Evolutionary conservation across 1,140 invertebrate species (phyloP).

Genomic region (Dufourea novaeangliae): DNA sequence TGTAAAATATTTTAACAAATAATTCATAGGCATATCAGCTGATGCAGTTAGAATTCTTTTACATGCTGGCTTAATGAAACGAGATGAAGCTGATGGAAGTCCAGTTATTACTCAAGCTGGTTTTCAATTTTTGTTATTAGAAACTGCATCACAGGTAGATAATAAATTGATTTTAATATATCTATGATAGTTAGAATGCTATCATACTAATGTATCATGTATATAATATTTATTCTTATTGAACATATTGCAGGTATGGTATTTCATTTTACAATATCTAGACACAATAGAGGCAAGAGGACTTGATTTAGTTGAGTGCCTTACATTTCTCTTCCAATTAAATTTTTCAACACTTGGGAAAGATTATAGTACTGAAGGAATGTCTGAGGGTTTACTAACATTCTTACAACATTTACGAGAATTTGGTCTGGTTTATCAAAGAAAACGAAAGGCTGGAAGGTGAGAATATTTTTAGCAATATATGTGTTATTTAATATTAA

Average conservation of each 20-base stretch:
- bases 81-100: slow-evolving; percentile 90
- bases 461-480: slow-evolving; percentile 43
- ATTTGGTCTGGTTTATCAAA: slow-evolving; percentile 98
- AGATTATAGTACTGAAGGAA: slow-evolving; percentile 97
- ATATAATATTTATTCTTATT: slow-evolving; percentile 19
- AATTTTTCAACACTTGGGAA: slow-evolving; percentile 98
- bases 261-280: slow-evolving; percentile 97
- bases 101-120: slow-evolving; percentile 95
- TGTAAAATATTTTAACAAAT: slow-evolving; percentile 17
- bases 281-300: slow-evolving; percentile 94
- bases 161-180: neutral
- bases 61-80: slow-evolving; percentile 95
- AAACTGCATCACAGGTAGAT: slow-evolving; percentile 91
- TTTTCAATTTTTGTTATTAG: slow-evolving; percentile 97
- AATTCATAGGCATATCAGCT: slow-evolving; percentile 87
- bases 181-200: neutral
- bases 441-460: slow-evolving; percentile 85
- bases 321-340: slow-evolving; percentile 97
- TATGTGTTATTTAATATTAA: slow-evolving; percentile 11
- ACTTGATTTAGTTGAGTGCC: slow-evolving; percentile 93
- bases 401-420: slow-evolving; percentile 98
- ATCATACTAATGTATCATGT: neutral
- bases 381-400: slow-evolving; percentile 92
- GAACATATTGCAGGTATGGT: slow-evolving; percentile 88
- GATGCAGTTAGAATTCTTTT: slow-evolving; percentile 96